Evolutionary conservation across 2,888 invertebrate genomes (phyloP).

Genomic region (Heliconius hortense): DNA sequence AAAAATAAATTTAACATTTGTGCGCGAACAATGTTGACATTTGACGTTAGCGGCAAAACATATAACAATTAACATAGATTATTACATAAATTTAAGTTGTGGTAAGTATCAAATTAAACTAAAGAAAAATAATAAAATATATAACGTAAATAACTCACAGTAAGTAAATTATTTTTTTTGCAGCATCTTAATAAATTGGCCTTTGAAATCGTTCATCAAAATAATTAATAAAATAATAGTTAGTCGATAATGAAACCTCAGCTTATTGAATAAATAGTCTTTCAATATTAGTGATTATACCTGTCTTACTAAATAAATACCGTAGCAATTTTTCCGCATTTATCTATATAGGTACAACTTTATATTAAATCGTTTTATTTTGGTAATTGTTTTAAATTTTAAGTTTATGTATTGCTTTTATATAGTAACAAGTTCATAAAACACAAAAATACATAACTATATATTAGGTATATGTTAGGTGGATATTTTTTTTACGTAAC

Average conservation of each 20-base stretch:
- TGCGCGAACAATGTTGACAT: not conserved
- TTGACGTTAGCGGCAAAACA: slow-evolving; percentile 15
- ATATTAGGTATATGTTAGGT: not conserved
- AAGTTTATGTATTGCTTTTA: not conserved
- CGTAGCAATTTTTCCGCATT: too few relatives aligned
- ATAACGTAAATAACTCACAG: too few relatives aligned
- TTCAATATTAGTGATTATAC: too few relatives aligned
- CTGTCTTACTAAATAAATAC: too few relatives aligned
- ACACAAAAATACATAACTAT: not conserved
- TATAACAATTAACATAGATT: not conserved
- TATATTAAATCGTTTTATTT: too few relatives aligned
- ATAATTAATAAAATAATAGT: too few relatives aligned
- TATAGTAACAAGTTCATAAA: not conserved
- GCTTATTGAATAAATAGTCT: too few relatives aligned
- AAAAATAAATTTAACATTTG: not conserved
- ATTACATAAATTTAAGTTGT: not conserved
- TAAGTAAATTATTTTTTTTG: too few relatives aligned
- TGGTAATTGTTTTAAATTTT: not conserved
- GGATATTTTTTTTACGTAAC: not conserved
- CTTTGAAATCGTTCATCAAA: too few relatives aligned
- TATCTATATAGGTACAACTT: too few relatives aligned
- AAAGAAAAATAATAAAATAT: not conserved
- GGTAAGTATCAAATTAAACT: not conserved
- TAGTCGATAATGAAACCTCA: too few relatives aligned
- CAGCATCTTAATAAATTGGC: too few relatives aligned